phyloP scores from a whole-genome alignment of 2,797 vertebrate species.

The Arvicola amphibius region DNA sequence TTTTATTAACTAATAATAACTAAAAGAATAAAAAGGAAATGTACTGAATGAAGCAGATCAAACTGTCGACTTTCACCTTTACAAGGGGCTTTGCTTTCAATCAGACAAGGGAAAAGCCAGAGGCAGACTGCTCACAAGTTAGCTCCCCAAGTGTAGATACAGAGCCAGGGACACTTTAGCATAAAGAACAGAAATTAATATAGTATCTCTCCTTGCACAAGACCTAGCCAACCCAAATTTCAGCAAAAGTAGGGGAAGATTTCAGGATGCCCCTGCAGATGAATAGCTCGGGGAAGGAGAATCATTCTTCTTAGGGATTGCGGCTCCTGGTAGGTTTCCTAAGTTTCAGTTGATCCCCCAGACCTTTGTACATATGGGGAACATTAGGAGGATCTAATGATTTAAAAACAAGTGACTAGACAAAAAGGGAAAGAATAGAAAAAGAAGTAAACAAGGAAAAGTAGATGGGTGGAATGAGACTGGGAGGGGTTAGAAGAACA shows the following conservation, averaged over 20 bases:
- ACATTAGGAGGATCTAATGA: neutral
- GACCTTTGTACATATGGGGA: neutral
- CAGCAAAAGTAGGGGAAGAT: neutral
- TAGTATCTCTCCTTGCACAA: neutral
- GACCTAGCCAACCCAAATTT: neutral
- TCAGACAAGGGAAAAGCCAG: conserved; percentile 56
- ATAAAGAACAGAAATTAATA: neutral
- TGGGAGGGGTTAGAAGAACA: neutral
- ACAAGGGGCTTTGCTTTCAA: conserved; percentile 59
- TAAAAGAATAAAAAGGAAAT: neutral
- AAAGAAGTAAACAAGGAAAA: no score
- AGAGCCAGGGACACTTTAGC: neutral
- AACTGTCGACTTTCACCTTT: conserved; percentile 50
- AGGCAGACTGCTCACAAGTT: conserved; percentile 37
- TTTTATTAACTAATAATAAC: conserved; percentile 59
- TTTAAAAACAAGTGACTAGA: neutral
- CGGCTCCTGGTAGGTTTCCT: neutral
- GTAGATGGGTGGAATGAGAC: neutral
- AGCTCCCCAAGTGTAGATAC: conserved; percentile 46
- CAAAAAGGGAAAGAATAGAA: no score
- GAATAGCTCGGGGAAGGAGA: neutral
- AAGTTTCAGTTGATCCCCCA: neutral
- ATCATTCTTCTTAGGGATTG: neutral
- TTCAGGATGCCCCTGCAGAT: neutral
- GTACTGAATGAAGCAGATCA: neutral